Base-by-base conservation (phyloP, 1,140 invertebrate genomes). In the Oppia nitens region DNA sequence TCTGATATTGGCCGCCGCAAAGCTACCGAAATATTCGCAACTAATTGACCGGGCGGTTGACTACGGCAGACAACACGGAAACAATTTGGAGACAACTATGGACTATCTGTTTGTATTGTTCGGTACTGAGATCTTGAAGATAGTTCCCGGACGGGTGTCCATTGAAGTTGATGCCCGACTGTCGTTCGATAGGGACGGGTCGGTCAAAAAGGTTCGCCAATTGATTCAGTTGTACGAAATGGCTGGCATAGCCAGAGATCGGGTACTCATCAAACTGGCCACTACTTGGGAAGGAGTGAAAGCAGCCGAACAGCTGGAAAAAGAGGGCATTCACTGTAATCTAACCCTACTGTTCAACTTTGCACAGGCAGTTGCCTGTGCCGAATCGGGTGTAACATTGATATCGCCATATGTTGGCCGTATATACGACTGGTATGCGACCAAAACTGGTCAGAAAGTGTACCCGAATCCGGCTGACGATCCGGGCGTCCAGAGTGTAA, bases 251-350 rank as follows among this genome's bases (percentile, higher is more conserved):
- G 73, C 75, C 54, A 97, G 92, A 69, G 88, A 98, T 20, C 78
- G 95, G 55, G 83, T 99, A 73, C 76, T 98, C 0, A 98, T 98
- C 54, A 98, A 98, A 74, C 75, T 98, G 55, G 89, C 91, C 1
- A 93, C 93, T 2, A 98, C 94, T 0, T 99, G 95, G 95, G 95
- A 99, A 79, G 94, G 95, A 26, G 96, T 98, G 63, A 84, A 96
- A 74, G 94, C 94, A 51, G 95, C 92, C 11, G 87, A 83, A 87
- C 81, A 83, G 65, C 72, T 99, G 60, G 95, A 98, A 72, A 79
- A 84, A 66, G 78, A 94, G 66, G 85, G 83, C 47, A 90, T 99
- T 48, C 94, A 98, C 69, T 98, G 94, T 72, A 99, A 99, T 74
- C 76, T 99, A 71, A 99, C 96, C 0, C 75, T 99, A 3, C 70